These are phyloP conservation scores for Pteropus alecto DNA, from an alignment of 2,113 vertebrate genomes.

Conservation along the genomic window DNA sequence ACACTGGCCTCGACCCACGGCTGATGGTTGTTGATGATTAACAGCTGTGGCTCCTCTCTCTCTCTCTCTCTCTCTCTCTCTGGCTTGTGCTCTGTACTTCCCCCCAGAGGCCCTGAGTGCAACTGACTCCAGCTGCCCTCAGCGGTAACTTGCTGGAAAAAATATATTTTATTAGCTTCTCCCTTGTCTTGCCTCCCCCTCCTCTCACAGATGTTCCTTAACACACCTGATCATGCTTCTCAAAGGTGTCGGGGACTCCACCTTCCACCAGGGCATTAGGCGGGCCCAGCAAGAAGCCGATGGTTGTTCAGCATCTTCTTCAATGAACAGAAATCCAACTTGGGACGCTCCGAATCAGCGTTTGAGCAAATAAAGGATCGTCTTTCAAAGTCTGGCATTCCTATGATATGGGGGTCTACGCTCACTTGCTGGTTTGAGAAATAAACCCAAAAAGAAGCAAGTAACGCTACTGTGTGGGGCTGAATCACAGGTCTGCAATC, in stretches of 20 bases:
- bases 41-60: neutral
- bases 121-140: neutral
- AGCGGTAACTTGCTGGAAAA: neutral
- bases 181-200: neutral
- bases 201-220: neutral
- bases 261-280: rapidly evolving
- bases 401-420: neutral
- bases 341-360: neutral
- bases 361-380: neutral
- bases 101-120: neutral
- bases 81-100: too few relatives aligned
- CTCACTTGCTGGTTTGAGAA: neutral
- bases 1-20: rapidly evolving
- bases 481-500: neutral
- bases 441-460: neutral
- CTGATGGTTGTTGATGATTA: too few relatives aligned
- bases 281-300: neutral
- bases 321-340: neutral
- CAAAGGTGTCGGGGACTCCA: neutral
- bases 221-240: neutral
- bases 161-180: neutral
- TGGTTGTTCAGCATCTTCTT: neutral
- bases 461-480: rapidly evolving
- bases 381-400: neutral
- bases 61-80: too few relatives aligned